Conservation (phyloP, 2,113 vertebrate species). For the Dendrocopos noguchii region DNA sequence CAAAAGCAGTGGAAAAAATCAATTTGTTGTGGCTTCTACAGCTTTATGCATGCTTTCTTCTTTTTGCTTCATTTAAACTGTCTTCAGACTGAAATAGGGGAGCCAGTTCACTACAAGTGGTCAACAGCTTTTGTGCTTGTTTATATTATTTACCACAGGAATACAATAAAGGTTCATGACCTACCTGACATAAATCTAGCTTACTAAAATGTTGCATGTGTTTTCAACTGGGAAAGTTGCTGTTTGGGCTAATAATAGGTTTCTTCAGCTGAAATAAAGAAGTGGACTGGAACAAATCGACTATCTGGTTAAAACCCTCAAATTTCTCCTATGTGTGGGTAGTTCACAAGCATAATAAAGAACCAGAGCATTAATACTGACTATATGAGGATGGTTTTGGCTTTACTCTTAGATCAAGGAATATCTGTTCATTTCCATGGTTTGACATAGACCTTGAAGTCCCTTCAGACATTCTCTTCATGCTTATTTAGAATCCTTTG, state of each 20-base stretch:
- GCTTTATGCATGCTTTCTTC: slow-evolving; percentile 27
- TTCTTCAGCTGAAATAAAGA: slow-evolving; percentile 52
- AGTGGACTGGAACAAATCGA: slow-evolving; percentile 36
- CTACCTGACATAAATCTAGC: slow-evolving; percentile 62
- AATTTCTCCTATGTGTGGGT: neutral
- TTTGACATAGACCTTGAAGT: slow-evolving; percentile 19
- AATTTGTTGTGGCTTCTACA: slow-evolving; percentile 54
- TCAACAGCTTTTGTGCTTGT: slow-evolving; percentile 58
- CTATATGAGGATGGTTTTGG: neutral
- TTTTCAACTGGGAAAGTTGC: slow-evolving; percentile 35
- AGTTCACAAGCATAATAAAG: neutral
- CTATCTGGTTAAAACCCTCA: neutral
- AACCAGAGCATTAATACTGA: neutral
- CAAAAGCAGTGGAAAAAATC: slow-evolving; percentile 61
- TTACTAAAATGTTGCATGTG: slow-evolving; percentile 57
- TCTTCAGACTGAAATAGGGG: slow-evolving; percentile 36
- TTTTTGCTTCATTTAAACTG: slow-evolving; percentile 51
- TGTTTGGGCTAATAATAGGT: slow-evolving; percentile 45
- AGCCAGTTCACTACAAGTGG: slow-evolving; percentile 53
- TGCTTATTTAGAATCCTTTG: slow-evolving; percentile 53
- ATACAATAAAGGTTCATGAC: slow-evolving; percentile 61
- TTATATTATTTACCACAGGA: slow-evolving; percentile 50
- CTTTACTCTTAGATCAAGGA: slow-evolving; percentile 24
- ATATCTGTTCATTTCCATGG: neutral
- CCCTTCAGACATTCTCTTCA: slow-evolving; percentile 45